A percentile compares a stretch with the other conserved stretches of the same genome.
Evolutionary conservation across 1,140 invertebrate species (phyloP).

Genomic region (Anthonomus grandis): DNA sequence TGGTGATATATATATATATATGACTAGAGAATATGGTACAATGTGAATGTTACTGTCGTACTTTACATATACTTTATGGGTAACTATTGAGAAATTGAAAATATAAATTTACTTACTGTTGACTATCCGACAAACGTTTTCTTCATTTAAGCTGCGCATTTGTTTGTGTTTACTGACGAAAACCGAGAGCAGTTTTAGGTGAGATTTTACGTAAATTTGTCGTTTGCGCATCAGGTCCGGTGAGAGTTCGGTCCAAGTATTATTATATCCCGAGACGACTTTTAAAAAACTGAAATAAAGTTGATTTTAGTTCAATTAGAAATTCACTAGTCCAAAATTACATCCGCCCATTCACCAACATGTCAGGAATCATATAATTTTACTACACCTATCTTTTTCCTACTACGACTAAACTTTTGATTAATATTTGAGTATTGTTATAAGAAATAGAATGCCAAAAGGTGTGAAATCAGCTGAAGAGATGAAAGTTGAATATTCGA

Average conservation of each 20-base stretch:
- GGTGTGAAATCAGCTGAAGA: too few relatives aligned
- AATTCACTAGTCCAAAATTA: neutral
- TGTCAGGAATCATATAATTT: neutral
- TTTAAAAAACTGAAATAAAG: slow-evolving; percentile 41
- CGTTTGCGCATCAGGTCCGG: slow-evolving; percentile 36
- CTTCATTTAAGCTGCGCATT: slow-evolving; percentile 31
- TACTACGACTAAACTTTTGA: too few relatives aligned
- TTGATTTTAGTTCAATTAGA: neutral
- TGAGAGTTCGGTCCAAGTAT: slow-evolving; percentile 15
- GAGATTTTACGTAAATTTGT: slow-evolving; percentile 42
- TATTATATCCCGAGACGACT: slow-evolving; percentile 39
- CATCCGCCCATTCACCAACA: neutral
- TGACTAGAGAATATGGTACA: too few relatives aligned
- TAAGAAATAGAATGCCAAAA: too few relatives aligned
- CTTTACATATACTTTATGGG: too few relatives aligned
- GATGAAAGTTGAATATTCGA: too few relatives aligned
- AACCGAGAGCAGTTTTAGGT: slow-evolving; percentile 42
- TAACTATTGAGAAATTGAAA: too few relatives aligned
- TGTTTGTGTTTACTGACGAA: slow-evolving; percentile 39
- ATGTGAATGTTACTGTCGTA: too few relatives aligned
- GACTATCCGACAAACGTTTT: slow-evolving; percentile 31
- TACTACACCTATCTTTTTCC: neutral
- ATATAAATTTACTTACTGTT: slow-evolving; percentile 13
- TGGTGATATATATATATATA: too few relatives aligned
- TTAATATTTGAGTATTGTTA: too few relatives aligned